Base-by-base conservation (phyloP, 2,113 vertebrate species). In the Labrus mixtus region DNA sequence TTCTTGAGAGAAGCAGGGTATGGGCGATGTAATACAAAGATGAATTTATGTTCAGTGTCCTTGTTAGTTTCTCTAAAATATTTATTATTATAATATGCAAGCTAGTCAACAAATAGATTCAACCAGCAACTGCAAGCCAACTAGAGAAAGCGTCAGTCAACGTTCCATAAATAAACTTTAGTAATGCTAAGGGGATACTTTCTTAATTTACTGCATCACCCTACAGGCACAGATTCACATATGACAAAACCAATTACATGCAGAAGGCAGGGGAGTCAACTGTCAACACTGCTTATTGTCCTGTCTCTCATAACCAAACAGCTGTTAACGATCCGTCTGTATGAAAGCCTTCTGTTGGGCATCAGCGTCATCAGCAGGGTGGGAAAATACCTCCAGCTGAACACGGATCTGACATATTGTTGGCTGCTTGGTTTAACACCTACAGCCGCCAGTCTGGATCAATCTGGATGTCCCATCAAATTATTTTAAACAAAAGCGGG, bases 311-410 rank as follows among this genome's bases (percentile, higher is more conserved):
- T 19, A 50, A 54, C 8, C 46, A 68, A 29, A 41, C 68, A 50
- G 56, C 77, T 73, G 80, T 63, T 78, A 59, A 57, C 15, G 48
- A 74, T 83, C 51, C 58, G 15, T 43, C 41, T 25, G 70, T n/a
- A 39, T 41, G 12, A 61, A 39, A 0, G n/a, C 54, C 76, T 69
- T 55, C 81, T 74, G 66, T 5, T n/a, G 29, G 36, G 41, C 61
- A 62, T 77, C 79, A 60, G 48, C 0, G 3, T 23, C 16, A 0
- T 70, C 62, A 61, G 2, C 15, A 0, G 6, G 63, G 54, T 36
- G 77, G 46, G 58, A 54, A 70, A 76, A 43, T 11, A 48, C 73
- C 69, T 71, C 55, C 57, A 68, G 65, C 73, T 58, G 23, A 65
- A 43, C 68, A 1, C 55, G 54, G 68, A 61, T 43, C 61, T 1